phyloP scores from a whole-genome alignment of 2,797 vertebrate species.

The Iguana delicatissima region DNA sequence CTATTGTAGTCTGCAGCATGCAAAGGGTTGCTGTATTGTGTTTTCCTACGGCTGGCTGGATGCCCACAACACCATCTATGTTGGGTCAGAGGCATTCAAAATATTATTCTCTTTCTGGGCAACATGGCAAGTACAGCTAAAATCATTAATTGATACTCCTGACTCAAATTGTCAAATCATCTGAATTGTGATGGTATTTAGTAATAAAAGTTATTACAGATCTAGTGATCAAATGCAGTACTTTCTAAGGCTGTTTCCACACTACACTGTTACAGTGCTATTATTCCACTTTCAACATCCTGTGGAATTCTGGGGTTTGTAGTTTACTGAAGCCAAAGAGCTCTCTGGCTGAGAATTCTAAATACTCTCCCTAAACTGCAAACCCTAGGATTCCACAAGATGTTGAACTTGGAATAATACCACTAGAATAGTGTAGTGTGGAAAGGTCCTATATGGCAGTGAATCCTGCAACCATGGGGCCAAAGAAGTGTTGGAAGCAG shows the following conservation, averaged over 20 bases:
- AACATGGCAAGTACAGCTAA: slow-evolving; percentile 27
- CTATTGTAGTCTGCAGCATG: rapidly evolving
- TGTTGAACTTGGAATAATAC: too few species aligned
- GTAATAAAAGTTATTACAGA: background rate
- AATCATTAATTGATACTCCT: slow-evolving; percentile 30
- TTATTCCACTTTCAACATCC: too few species aligned
- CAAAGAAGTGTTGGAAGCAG: background rate
- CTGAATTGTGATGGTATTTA: slow-evolving; percentile 40
- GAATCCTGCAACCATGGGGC: background rate
- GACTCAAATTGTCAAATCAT: slow-evolving; percentile 38
- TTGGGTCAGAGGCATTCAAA: slow-evolving; percentile 29
- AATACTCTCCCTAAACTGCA: too few species aligned
- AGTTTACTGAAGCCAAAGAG: too few species aligned
- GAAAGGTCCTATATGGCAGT: background rate
- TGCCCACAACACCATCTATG: background rate
- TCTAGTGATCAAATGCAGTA: background rate
- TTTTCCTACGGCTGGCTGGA: background rate
- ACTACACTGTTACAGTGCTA: too few species aligned
- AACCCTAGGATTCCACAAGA: too few species aligned
- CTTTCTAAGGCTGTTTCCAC: background rate
- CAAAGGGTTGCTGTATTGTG: background rate
- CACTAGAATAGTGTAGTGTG: too few species aligned
- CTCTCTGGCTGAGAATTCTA: too few species aligned
- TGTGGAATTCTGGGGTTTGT: too few species aligned
- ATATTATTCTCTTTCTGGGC: slow-evolving; percentile 42